phyloP scores from a whole-genome alignment of 2,797 vertebrate species.

The Apodemus agrarius region DNA sequence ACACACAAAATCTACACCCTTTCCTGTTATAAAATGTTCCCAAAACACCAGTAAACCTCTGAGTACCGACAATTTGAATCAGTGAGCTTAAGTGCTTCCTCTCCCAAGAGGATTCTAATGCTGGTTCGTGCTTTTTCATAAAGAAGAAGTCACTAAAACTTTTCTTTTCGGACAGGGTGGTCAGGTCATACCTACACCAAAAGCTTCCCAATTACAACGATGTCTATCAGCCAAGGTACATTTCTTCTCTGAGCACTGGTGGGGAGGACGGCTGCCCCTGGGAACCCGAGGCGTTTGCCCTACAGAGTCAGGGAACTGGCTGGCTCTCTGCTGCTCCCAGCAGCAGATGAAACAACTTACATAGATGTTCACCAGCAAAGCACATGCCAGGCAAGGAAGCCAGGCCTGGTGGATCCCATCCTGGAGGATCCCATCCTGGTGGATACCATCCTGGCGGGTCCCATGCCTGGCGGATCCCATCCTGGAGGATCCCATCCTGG shows the following conservation, averaged over 20 bases:
- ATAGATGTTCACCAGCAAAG: neutral
- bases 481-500: no score
- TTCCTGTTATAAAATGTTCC: neutral
- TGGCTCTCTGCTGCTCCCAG: neutral
- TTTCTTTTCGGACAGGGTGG: no score
- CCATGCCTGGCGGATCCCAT: no score
- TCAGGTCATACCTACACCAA: neutral
- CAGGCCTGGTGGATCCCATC: no score
- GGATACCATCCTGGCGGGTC: no score
- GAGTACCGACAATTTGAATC: neutral
- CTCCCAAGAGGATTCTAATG: neutral
- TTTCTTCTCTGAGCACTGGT: neutral
- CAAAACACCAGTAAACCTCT: neutral
- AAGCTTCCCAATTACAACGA: neutral
- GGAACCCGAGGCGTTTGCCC: rapidly evolving
- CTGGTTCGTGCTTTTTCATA: neutral
- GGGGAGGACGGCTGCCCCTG: no score
- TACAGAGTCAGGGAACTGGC: neutral
- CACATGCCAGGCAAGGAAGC: neutral
- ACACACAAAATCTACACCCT: neutral
- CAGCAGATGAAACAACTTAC: neutral
- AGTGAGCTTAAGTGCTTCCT: neutral
- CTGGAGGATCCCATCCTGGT: no score
- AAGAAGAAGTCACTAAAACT: neutral
- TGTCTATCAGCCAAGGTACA: rapidly evolving